Base-by-base conservation (phyloP, 2,113 vertebrate genomes). In the Hemichromis elongatus region DNA sequence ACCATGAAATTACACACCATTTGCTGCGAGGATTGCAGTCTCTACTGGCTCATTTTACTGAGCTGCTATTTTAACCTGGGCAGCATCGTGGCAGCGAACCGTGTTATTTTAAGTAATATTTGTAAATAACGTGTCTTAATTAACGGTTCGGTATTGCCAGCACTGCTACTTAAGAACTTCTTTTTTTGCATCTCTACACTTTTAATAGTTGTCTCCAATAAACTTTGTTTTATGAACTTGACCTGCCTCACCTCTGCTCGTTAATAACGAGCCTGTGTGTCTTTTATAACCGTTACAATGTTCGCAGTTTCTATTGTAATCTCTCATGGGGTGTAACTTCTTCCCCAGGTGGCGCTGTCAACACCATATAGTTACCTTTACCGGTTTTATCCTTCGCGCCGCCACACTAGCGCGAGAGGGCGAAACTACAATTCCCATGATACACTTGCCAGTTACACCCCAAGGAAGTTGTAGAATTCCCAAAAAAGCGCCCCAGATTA, bases 381-480 rank as follows among this genome's bases (percentile, higher is more conserved):
- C 30, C 9, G 18, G 57, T 7, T 61, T 61, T 35, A 28, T 19
- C 35, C 35, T 35, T 35, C 57, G 57, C 9, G 55, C 8, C 7
- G 24, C 9, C 57, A 59, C 57, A 19, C 57, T 59, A 59, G 28
- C 63, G 6, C 37, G 8, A 70, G 37, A 45, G 16, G 37, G 63
- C 37, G n/a, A 28, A 28, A 94, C 94, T 91, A 68, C 93, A 90
- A n/a, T 26, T 90, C 94, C 95, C 94, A 89, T 88, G 73, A 94
- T 89, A 91, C 93, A 86, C 14, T 42, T 0, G 10, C 1, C 6
- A 1, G 59, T 24, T 24, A 53, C 90, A 79, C 57, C 50, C 26
- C 42, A 2, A 81, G 84, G 90, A 92, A 93, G 93, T 89, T 56
- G 57, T 33, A 19, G 30, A 55, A n/a, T 21, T 28, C 14, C 35